Evolutionary conservation across 23 tunicate genomes (phyloP).

Genomic region (Pegea sp.): DNA sequence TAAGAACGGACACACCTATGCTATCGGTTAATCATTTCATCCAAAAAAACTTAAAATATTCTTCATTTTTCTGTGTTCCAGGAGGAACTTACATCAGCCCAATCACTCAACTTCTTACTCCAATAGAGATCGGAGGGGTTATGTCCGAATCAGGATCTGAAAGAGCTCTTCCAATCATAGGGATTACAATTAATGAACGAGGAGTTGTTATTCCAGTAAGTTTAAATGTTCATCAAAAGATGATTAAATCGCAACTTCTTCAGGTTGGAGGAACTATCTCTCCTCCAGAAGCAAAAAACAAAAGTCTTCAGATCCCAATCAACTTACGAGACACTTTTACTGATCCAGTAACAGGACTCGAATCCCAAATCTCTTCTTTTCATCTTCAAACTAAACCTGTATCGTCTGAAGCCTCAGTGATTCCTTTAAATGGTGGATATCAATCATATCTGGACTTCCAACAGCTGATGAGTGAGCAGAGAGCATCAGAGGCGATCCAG

Average conservation of each 20-base stretch:
- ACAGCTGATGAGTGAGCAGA: conserved; percentile 20
- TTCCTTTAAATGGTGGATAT: conserved; percentile 65
- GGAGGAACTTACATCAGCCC: conserved; percentile 73
- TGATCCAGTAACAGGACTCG: conserved; percentile 67
- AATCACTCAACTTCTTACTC: conserved; percentile 55
- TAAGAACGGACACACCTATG: conserved; percentile 38
- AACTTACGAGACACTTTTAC: conserved; percentile 30
- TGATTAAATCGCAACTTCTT: not conserved
- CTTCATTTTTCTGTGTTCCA: conserved; percentile 3
- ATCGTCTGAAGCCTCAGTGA: conserved; percentile 10
- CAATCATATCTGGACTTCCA: conserved; percentile 38
- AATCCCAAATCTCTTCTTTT: conserved; percentile 21
- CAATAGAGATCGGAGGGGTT: conserved; percentile 71
- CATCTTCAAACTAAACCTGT: conserved; percentile 13
- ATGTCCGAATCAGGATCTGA: conserved; percentile 47
- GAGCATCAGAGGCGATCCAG: conserved; percentile 25
- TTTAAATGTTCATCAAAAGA: too few relatives aligned
- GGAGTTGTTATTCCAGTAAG: conserved; percentile 77
- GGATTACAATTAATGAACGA: conserved; percentile 16
- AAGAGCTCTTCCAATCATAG: conserved; percentile 40
- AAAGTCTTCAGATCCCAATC: conserved; percentile 41
- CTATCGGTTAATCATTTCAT: conserved; percentile 30
- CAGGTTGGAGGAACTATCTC: conserved; percentile 79
- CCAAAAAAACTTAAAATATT: not conserved
- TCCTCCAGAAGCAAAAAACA: conserved; percentile 15